Evolutionary conservation across 2,797 vertebrate species (phyloP).

Genomic region (Euthynnus affinis): DNA sequence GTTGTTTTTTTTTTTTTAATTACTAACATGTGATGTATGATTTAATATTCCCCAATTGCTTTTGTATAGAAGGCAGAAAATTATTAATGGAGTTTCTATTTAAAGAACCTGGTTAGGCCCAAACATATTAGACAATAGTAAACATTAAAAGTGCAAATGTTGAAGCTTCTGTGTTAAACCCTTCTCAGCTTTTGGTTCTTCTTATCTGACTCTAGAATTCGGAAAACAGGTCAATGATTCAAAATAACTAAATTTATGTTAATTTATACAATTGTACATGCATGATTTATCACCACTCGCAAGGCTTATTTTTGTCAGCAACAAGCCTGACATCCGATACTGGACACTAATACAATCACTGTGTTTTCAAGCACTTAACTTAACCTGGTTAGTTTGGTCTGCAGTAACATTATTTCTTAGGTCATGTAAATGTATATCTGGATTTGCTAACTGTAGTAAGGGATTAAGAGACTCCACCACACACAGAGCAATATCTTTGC

Average conservation of each 20-base stretch:
- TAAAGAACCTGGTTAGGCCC: not conserved
- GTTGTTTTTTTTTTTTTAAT: not conserved
- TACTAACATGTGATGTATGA: not conserved
- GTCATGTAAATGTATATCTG: not conserved
- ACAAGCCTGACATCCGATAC: not conserved
- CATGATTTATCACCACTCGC: not conserved
- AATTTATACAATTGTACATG: not conserved
- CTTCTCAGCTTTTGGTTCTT: too few relatives aligned
- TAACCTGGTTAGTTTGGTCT: not conserved
- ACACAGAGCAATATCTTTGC: not conserved
- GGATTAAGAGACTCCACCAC: not conserved
- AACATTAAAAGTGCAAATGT: too few relatives aligned
- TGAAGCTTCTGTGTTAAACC: too few relatives aligned
- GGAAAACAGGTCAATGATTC: not conserved
- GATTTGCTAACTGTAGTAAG: not conserved
- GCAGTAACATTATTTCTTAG: not conserved
- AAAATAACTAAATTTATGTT: not conserved
- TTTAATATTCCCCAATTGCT: not conserved
- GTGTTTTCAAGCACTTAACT: not conserved
- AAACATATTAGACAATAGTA: too few relatives aligned
- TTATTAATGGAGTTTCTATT: constrained; percentile 2
- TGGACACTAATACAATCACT: not conserved
- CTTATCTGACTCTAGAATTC: not conserved
- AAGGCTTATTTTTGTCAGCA: not conserved
- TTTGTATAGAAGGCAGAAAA: not conserved